These are phyloP conservation scores for Sebastes oblongus DNA, from an alignment of 2,797 vertebrate genomes.

Conservation along the genomic window DNA sequence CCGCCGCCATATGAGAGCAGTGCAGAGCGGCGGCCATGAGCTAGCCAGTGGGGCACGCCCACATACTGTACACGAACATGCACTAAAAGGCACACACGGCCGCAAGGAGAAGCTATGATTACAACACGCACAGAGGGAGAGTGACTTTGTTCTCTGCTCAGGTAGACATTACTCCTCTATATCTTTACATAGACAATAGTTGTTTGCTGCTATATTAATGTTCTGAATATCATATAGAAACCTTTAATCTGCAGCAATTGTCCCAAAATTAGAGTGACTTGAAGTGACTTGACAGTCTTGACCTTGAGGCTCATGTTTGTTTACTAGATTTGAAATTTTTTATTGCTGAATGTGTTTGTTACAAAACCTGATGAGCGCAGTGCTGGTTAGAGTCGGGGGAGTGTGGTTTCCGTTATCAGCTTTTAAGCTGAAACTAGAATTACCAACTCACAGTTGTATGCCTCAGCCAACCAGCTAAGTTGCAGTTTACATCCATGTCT, in stretches of 20 bases:
- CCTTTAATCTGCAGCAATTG: neutral
- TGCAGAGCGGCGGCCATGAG: too few species aligned
- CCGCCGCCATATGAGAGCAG: too few species aligned
- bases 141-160: neutral
- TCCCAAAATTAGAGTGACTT: neutral
- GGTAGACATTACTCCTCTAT: neutral
- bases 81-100: too few species aligned
- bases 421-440: neutral
- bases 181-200: neutral
- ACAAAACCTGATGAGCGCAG: too few species aligned
- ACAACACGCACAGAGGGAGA: neutral
- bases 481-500: too few species aligned
- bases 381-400: neutral
- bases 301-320: too few species aligned
- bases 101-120: neutral
- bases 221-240: neutral
- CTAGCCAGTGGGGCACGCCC: too few species aligned
- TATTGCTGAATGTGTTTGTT: too few species aligned
- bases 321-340: too few species aligned
- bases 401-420: neutral
- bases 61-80: too few species aligned
- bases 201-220: neutral
- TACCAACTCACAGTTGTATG: too few species aligned
- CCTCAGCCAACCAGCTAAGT: too few species aligned
- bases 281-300: neutral